Conservation (phyloP, 2,888 invertebrate species). For the Scrobipalpa costella region DNA sequence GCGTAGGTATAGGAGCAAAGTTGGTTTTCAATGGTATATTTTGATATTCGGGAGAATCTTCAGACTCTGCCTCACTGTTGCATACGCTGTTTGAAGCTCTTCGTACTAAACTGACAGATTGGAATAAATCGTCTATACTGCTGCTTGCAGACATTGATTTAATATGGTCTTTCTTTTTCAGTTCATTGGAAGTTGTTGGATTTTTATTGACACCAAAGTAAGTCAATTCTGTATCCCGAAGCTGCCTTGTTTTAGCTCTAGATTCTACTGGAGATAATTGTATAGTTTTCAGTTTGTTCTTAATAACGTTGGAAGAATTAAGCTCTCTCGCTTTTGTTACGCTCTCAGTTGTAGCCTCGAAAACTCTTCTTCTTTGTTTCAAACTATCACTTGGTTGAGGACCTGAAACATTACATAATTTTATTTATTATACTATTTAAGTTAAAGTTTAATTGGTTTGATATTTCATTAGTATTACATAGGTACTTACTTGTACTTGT, state of each 20-base stretch:
- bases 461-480: background rate
- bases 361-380: conserved; percentile 34
- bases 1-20: conserved; percentile 61
- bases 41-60: conserved; percentile 68
- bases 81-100: conserved; percentile 67
- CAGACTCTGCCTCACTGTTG: conserved; percentile 72
- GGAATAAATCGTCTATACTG: conserved; percentile 57
- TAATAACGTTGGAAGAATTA: conserved; percentile 35
- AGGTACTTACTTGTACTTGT: conserved; percentile 53
- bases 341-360: conserved; percentile 27
- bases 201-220: conserved; percentile 75
- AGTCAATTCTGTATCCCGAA: conserved; percentile 81
- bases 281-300: conserved; percentile 47
- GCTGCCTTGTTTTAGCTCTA: conserved; percentile 68
- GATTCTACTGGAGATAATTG: conserved; percentile 53
- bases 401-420: conserved; percentile 41
- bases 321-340: conserved; percentile 33
- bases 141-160: conserved; percentile 27
- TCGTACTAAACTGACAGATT: conserved; percentile 69
- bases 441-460: background rate
- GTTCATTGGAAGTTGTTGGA: conserved; percentile 35
- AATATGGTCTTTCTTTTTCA: conserved; percentile 14
- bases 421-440: conserved; percentile 5
- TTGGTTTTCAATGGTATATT: conserved; percentile 59
- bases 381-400: conserved; percentile 37